Base-by-base conservation (phyloP, 2,797 vertebrate genomes). In the Phalloptychus januarius region DNA sequence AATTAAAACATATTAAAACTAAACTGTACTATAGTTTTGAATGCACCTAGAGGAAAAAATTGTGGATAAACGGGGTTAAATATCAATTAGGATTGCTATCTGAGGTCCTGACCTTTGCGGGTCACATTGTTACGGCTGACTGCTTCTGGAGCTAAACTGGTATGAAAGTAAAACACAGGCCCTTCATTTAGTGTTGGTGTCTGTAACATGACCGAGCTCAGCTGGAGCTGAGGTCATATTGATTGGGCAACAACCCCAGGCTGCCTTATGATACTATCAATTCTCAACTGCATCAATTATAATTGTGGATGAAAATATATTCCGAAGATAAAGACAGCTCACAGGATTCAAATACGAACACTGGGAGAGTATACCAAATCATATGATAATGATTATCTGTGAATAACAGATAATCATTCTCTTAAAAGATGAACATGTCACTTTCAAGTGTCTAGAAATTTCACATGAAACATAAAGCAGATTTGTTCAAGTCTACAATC, bases 231-330 rank as follows among this genome's bases (percentile, higher is more conserved):
- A 74, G 82, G 42, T 78, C 86, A 75, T 84, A 92, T 88, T 36
- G 81, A 94, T 80, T 40, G 67, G 75, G 78, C 85, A 87, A 86
- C 93, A 87, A 88, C 82, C 87, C 88, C 25, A 36, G 72, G 83
- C 84, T 87, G 81, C 81, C 88, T 87, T 84, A 88, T 83, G 86
- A 88, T 83, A 86, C 83, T 82, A 91, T 88, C 83, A 91, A 91
- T 92, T 93, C 85, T 80, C 85, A 77, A 74, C 79, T 75, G 33
- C 82, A 93, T 91, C 86, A 91, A 92, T 50, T 50, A 50, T 50
- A 50, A 85, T 78, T 85, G 88, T 71, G 54, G 74, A 73, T 77
- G 71, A 36, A 79, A 87, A 85, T n/a, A 86, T 6, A 58, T 28
- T 56, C n/a, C 56, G 33, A 16, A 38, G 20, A 16, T 65, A 65